phyloP scores from a whole-genome alignment of 1,140 invertebrate genomes.

The Sinonovacula constricta region DNA sequence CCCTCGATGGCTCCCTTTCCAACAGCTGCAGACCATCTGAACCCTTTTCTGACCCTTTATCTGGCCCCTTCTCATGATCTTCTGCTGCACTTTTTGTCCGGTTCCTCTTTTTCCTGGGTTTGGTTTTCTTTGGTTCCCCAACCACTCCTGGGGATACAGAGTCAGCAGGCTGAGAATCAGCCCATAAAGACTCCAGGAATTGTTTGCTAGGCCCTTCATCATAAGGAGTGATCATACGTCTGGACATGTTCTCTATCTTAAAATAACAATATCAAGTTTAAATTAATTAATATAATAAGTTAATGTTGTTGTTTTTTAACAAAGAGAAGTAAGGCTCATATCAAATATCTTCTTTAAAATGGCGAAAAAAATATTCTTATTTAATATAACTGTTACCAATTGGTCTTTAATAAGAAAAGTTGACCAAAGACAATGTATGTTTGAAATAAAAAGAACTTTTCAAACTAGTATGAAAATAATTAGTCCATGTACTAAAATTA shows the following conservation, averaged over 20 bases:
- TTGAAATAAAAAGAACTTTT: no score
- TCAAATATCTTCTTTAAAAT: no score
- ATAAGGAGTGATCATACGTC: constrained; percentile 83
- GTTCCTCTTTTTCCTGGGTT: constrained; percentile 59
- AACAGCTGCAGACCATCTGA: constrained; percentile 8
- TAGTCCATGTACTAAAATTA: no score
- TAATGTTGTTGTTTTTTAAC: no score
- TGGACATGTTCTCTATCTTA: constrained; percentile 78
- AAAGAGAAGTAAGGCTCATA: no score
- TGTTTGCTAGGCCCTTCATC: constrained; percentile 81
- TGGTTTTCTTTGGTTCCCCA: constrained; percentile 53
- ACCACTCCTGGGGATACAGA: constrained; percentile 33
- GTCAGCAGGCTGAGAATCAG: constrained; percentile 78
- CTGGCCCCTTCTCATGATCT: constrained; percentile 50
- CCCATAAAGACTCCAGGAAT: constrained; percentile 79
- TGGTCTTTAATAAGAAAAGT: no score
- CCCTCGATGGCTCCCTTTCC: constrained; percentile 62
- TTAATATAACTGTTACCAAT: no score
- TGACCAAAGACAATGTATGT: no score
- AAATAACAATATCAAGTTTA: no score
- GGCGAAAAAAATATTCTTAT: no score
- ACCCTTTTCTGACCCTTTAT: constrained; percentile 16
- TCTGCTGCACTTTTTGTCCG: constrained; percentile 66
- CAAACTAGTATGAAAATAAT: no score
- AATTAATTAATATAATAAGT: no score